Base-by-base conservation (phyloP, 1,140 invertebrate species). In the Neodiprion pinetum region DNA sequence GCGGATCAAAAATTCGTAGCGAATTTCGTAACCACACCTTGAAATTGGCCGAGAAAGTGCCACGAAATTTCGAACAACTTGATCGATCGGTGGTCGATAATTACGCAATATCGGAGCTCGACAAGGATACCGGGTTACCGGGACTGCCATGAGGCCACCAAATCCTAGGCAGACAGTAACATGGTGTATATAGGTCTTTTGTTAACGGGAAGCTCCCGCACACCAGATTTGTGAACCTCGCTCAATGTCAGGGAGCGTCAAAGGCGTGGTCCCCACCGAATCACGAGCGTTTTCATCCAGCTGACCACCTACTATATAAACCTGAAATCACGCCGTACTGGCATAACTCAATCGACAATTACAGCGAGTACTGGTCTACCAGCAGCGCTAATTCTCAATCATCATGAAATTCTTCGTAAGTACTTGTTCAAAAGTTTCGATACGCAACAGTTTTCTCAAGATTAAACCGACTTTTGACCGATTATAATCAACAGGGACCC, bases 381-480 rank as follows among this genome's bases (percentile, higher is more conserved):
- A 69, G 67, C 67, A 69, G 67, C 67, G 67, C 67, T 69, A 69
- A 69, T 69, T 69, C 11, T 23, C 17, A 69, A 69, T 69, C 67
- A 47, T 23, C 67, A 50, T 48, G 40, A 48, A 50, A 21, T 17
- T 71, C 40, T 71, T 53, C 28, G 14, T 65, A 28, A 65, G 21
- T 74, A 23, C 9, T 67, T 21, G 28, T 53, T 47, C 61, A 40
- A 40, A 40, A 40, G 28, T 40, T 40, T 4, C 28, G 5, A 40
- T 40, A 40, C 5, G 5, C 5, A 40, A 4, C 1, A 40, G 28
- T 40, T 40, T 40, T 40, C 28, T 40, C 28, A 5, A 40, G 28
- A 40, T 40, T 40, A 5, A 40, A 40, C 28, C 2, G 5, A 3
- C 28, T 40, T 40, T 40, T 40, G 28, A 40, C 28, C 28, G 28